Evolutionary conservation across 2,797 vertebrate genomes (phyloP).

Genomic region (Silurus lanzhouensis): DNA sequence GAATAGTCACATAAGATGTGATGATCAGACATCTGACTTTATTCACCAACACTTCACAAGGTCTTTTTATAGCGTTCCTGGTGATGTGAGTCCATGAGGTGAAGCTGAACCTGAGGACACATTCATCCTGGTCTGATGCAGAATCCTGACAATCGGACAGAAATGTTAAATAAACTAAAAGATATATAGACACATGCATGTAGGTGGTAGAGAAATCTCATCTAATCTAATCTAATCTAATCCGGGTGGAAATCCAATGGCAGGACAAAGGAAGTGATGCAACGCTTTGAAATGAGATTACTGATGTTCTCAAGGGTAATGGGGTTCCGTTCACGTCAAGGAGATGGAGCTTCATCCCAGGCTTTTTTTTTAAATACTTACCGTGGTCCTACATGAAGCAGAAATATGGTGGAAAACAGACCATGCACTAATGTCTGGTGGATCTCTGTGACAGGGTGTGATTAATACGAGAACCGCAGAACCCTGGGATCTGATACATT

Average conservation of each 20-base stretch:
- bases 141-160: background rate
- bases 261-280: constrained; percentile 7
- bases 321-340: background rate
- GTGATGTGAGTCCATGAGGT: background rate
- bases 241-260: background rate
- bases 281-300: constrained; percentile 1
- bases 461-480: background rate
- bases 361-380: background rate
- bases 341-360: background rate
- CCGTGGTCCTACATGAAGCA: background rate
- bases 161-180: background rate
- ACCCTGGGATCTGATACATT: background rate
- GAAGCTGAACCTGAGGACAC: background rate
- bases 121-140: background rate
- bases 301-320: constrained; percentile 14
- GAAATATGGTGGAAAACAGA: background rate
- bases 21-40: constrained; percentile 50
- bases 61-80: background rate
- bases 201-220: background rate
- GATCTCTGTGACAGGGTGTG: background rate
- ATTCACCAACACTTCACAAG: constrained; percentile 25
- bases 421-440: background rate
- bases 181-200: background rate
- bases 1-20: no score
- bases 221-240: background rate